phyloP scores from a whole-genome alignment of 92 coral and sea anemone species.

The Ricordea florida region DNA sequence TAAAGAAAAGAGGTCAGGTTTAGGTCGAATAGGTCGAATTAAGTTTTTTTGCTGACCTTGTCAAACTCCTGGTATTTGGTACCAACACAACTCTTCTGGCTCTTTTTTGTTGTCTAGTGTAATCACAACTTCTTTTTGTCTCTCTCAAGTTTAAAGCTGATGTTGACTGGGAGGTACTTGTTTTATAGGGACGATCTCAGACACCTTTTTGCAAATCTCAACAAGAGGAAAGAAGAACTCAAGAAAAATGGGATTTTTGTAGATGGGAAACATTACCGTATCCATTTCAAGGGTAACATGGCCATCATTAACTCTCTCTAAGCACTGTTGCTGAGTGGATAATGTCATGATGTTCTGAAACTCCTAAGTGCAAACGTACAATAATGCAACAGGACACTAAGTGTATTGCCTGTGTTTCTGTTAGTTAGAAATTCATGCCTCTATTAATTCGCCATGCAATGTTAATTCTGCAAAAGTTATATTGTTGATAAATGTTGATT shows the following conservation, averaged over 20 bases:
- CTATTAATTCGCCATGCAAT: too few species aligned
- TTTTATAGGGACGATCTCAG: not conserved
- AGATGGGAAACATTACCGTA: not conserved
- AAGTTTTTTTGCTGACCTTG: not conserved
- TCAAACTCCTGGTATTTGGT: not conserved
- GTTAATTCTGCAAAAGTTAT: too few species aligned
- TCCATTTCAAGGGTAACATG: not conserved
- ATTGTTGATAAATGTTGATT: too few species aligned
- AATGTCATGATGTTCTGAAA: not conserved
- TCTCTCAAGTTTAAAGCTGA: not conserved
- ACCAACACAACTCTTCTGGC: not conserved
- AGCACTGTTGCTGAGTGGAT: not conserved
- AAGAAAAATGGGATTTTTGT: not conserved
- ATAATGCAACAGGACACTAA: not conserved
- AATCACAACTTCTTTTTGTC: not conserved
- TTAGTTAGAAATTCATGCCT: too few species aligned
- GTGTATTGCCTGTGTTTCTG: not conserved
- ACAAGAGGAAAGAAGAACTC: not conserved
- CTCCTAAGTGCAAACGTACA: not conserved
- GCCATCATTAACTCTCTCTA: not conserved
- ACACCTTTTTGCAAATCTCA: not conserved
- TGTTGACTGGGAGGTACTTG: not conserved
- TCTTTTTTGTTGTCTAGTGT: not conserved
- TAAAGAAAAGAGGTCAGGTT: constrained; percentile 7
- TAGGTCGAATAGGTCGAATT: too few species aligned